Conservation (phyloP, 2,888 invertebrate species). For the Latrodectus elegans region DNA sequence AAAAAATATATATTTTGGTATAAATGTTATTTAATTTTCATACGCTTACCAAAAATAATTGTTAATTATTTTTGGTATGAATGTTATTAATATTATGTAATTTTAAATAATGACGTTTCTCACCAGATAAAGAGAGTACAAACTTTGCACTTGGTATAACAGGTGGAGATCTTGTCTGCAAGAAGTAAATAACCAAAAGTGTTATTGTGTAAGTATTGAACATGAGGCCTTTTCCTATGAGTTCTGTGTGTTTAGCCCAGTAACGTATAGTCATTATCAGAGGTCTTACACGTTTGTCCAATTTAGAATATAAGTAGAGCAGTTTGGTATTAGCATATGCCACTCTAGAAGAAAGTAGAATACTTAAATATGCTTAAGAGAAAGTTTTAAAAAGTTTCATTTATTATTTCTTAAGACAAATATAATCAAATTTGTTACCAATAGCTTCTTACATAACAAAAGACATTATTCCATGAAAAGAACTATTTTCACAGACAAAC, state of each 20-base stretch:
- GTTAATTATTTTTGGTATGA: no score
- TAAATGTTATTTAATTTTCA: no score
- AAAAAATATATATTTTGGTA: no score
- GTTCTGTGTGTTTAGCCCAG: conserved; percentile 60
- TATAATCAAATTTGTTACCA: no score
- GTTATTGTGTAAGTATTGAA: conserved; percentile 62
- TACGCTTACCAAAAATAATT: no score
- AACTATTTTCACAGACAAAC: no score
- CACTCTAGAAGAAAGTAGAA: conserved; percentile 27
- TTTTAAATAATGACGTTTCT: background rate
- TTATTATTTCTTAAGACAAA: no score
- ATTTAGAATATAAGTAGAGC: conserved; percentile 41
- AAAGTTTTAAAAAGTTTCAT: no score
- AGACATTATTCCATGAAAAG: no score
- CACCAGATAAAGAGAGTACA: conserved; percentile 19
- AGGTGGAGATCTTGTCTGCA: conserved; percentile 63
- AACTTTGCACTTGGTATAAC: conserved; percentile 61
- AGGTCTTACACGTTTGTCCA: conserved; percentile 62
- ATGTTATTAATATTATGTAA: no score
- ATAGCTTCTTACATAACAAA: no score
- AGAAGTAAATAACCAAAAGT: conserved; percentile 48
- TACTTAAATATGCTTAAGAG: background rate
- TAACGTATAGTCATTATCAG: conserved; percentile 63
- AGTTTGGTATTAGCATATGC: conserved; percentile 55
- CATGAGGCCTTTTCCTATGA: conserved; percentile 53